Evolutionary conservation across 1,140 invertebrate genomes (phyloP).

Genomic region (Lineus longissimus): DNA sequence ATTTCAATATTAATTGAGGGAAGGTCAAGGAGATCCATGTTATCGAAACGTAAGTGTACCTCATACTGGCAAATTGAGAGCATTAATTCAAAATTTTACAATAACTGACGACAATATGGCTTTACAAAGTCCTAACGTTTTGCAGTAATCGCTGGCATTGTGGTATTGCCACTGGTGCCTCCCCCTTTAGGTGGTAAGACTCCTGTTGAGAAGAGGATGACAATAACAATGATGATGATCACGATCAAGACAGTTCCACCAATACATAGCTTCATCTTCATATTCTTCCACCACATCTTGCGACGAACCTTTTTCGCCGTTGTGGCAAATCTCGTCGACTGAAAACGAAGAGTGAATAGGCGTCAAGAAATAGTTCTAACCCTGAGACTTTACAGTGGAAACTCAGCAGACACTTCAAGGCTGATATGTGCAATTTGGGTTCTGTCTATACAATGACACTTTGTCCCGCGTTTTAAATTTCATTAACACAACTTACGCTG

Average conservation of each 20-base stretch:
- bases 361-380: not conserved
- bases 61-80: no score
- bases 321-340: conserved; percentile 48
- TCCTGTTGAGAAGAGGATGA: conserved; percentile 41
- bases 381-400: not conserved
- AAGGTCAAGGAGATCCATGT: no score
- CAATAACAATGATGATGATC: conserved; percentile 41
- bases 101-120: no score
- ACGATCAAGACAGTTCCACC: conserved; percentile 32
- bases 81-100: no score
- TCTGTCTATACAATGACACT: not conserved
- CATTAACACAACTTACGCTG: conserved; percentile 32
- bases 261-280: conserved; percentile 49
- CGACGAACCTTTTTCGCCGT: conserved; percentile 41
- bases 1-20: no score
- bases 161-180: not conserved
- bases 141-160: not conserved
- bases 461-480: not conserved
- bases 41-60: no score
- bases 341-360: conserved; percentile 19
- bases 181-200: conserved; percentile 24
- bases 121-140: no score
- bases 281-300: conserved; percentile 53
- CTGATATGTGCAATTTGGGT: not conserved
- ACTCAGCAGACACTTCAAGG: not conserved